Evolutionary conservation across 1,140 invertebrate genomes (phyloP).

Genomic region (Colletes latitarsis): DNA sequence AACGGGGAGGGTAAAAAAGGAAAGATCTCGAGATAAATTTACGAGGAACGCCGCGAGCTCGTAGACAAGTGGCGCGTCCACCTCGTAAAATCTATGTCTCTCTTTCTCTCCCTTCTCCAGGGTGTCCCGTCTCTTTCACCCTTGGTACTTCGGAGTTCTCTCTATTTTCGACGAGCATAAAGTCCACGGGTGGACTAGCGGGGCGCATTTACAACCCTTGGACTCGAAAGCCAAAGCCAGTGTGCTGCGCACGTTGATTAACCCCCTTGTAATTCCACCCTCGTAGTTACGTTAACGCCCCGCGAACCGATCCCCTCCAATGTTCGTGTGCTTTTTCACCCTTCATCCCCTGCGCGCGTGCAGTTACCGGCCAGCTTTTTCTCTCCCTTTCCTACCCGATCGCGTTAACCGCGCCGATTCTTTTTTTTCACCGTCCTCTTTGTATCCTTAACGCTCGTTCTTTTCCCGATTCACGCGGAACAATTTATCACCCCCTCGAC

Average conservation of each 20-base stretch:
- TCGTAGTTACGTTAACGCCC: constrained; percentile 64
- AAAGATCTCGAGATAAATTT: constrained; percentile 61
- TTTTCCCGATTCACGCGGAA: constrained; percentile 2
- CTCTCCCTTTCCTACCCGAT: not conserved
- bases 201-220: constrained; percentile 49
- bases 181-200: constrained; percentile 40
- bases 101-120: not conserved
- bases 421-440: not conserved
- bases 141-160: constrained; percentile 9
- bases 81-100: constrained; percentile 58
- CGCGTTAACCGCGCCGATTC: constrained; percentile 37
- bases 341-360: not conserved
- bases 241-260: constrained; percentile 64
- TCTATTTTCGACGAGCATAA: constrained; percentile 53
- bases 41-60: constrained; percentile 59
- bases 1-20: constrained; percentile 2
- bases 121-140: no score
- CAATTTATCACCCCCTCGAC: constrained; percentile 23
- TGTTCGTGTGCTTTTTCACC: constrained; percentile 32
- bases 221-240: constrained; percentile 46
- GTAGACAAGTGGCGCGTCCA: constrained; percentile 64
- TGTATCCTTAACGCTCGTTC: constrained; percentile 32
- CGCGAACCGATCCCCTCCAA: constrained; percentile 17
- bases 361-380: constrained; percentile 27
- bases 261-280: constrained; percentile 69